Conservation (phyloP, 2,797 vertebrate species). For the Manis pentadactyla region DNA sequence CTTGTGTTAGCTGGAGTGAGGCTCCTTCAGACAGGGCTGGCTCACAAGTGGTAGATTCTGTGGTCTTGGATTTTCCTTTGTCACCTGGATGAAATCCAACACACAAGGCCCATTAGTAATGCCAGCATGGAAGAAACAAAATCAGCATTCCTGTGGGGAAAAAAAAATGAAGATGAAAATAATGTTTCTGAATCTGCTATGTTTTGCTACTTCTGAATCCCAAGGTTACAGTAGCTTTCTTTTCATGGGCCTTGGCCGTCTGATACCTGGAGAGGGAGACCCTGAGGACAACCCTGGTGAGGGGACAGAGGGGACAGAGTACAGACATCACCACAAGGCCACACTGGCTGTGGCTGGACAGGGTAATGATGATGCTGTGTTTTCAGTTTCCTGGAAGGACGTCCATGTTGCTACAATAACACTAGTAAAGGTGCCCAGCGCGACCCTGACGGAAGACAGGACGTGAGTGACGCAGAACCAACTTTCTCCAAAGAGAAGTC, state of each 20-base stretch:
- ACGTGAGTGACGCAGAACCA: not conserved
- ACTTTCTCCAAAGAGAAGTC: not conserved
- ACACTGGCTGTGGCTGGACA: accelerated
- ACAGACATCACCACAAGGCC: not conserved
- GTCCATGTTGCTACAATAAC: not conserved
- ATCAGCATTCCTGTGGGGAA: not conserved
- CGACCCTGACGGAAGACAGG: not conserved
- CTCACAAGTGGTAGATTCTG: not conserved
- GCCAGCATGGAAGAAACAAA: not conserved
- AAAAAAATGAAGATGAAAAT: not conserved
- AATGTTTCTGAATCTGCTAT: not conserved
- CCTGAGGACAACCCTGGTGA: not conserved
- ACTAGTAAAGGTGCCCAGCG: not conserved
- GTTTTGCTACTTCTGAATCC: not conserved
- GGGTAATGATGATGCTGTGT: accelerated
- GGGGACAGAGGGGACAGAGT: not conserved
- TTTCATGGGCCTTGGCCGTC: not conserved
- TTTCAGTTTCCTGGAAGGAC: not conserved
- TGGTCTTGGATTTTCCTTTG: not conserved
- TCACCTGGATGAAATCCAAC: conserved; percentile 59
- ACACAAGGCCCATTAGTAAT: not conserved
- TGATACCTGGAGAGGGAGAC: not conserved
- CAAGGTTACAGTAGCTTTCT: not conserved
- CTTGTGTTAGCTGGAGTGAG: not conserved
- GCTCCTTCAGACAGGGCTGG: not conserved